Evolutionary conservation across 2,888 invertebrate genomes (phyloP).

Genomic region (Tetropium fuscum): DNA sequence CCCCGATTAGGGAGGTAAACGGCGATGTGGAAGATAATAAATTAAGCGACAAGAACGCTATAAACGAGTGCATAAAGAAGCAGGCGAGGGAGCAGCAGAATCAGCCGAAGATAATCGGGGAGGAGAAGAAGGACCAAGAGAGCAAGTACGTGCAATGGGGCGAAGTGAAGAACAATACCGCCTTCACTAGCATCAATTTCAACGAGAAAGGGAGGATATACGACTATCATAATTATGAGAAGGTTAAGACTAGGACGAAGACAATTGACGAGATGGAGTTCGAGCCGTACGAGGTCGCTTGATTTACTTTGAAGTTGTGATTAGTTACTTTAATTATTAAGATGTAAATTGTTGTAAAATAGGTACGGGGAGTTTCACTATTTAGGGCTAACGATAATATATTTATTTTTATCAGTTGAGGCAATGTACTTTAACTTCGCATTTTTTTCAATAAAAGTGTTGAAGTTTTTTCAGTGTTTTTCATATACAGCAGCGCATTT

Average conservation of each 20-base stretch:
- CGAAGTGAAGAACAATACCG: slow-evolving; percentile 54
- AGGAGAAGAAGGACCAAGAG: slow-evolving; percentile 65
- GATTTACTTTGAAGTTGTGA: slow-evolving; percentile 16
- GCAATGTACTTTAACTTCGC: slow-evolving; percentile 25
- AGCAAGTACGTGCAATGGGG: slow-evolving; percentile 54
- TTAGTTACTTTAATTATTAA: slow-evolving; percentile 9
- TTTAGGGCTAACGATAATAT: slow-evolving; percentile 12
- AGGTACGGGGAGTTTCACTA: slow-evolving; percentile 21
- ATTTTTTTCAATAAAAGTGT: slow-evolving; percentile 37
- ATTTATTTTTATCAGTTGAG: slow-evolving; percentile 15
- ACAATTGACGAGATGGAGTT: slow-evolving; percentile 88
- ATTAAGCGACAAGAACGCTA: slow-evolving; percentile 49
- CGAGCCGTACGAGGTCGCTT: slow-evolving; percentile 69
- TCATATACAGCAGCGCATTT: too few relatives aligned
- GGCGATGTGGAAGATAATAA: slow-evolving; percentile 37
- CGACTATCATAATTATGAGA: slow-evolving; percentile 66
- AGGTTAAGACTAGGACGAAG: slow-evolving; percentile 70
- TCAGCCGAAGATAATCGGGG: slow-evolving; percentile 67
- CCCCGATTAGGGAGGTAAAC: slow-evolving; percentile 33
- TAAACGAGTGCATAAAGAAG: slow-evolving; percentile 56
- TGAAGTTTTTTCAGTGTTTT: too few relatives aligned
- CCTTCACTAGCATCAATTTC: slow-evolving; percentile 45
- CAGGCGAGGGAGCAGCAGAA: slow-evolving; percentile 44
- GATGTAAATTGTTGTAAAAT: slow-evolving; percentile 35
- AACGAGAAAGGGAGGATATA: slow-evolving; percentile 52